A percentile compares a stretch with the other conserved stretches of the same genome.
Evolutionary conservation across 2,888 invertebrate species (phyloP).

Genomic region (Drosophila formosana): DNA sequence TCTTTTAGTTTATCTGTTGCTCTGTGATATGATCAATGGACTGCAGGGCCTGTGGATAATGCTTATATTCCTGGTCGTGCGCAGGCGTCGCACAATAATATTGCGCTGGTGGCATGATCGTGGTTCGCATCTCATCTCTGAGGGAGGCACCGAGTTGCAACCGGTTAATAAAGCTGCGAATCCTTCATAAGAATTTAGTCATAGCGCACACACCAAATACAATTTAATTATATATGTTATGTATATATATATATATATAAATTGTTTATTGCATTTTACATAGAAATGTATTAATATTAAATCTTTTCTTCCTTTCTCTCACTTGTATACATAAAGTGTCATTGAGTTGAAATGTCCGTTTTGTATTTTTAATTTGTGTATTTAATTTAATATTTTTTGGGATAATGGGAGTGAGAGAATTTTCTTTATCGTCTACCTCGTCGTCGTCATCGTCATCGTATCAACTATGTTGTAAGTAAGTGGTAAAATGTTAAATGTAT

Average conservation of each 20-base stretch:
- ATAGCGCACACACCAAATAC: constrained; percentile 7
- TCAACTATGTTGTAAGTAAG: constrained; percentile 67
- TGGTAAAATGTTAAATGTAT: constrained; percentile 30
- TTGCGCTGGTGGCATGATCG: constrained; percentile 84
- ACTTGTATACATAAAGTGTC: constrained; percentile 59
- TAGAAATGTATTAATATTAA: constrained; percentile 48
- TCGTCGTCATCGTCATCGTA: constrained; percentile 43
- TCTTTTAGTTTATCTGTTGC: constrained; percentile 85
- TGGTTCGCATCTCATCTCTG: constrained; percentile 81
- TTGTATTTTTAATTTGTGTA: constrained; percentile 6
- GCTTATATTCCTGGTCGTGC: constrained; percentile 87
- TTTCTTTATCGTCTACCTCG: constrained; percentile 2
- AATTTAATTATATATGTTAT: constrained; percentile 13
- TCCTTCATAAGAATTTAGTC: constrained; percentile 51
- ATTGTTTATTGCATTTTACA: constrained; percentile 74
- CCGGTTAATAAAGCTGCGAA: constrained; percentile 53
- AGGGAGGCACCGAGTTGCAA: constrained; percentile 67
- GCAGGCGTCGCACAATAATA: constrained; percentile 81
- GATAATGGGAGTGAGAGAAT: constrained; percentile 14
- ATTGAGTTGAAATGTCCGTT: constrained; percentile 53
- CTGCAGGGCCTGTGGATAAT: constrained; percentile 90
- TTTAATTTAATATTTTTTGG: constrained; percentile 13
- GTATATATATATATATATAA: constrained; percentile 58
- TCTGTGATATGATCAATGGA: constrained; percentile 90
- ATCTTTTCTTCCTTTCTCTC: constrained; percentile 45